Evolutionary conservation across 2,113 vertebrate genomes (phyloP).

Genomic region (Phrynocephalus versicolor): DNA sequence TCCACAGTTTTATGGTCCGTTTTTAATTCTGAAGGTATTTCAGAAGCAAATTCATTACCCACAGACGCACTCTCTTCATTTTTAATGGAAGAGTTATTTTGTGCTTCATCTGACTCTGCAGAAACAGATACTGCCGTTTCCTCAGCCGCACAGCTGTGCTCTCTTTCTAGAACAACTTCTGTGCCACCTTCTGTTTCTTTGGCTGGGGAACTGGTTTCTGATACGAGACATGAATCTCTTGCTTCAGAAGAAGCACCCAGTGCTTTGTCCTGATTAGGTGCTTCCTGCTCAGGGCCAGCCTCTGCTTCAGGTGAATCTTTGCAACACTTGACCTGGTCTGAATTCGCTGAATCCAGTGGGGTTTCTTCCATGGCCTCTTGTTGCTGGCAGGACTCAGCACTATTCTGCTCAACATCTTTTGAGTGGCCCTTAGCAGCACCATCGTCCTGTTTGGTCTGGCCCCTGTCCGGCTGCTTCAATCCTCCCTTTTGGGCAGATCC

Average conservation of each 20-base stretch:
- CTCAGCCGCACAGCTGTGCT: constrained; percentile 28
- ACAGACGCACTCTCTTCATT: constrained; percentile 41
- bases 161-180: constrained; percentile 51
- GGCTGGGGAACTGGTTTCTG: constrained; percentile 48
- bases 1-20: constrained; percentile 60
- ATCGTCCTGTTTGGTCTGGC: constrained; percentile 76
- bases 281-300: constrained; percentile 47
- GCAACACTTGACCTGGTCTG: constrained; percentile 58
- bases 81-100: constrained; percentile 37
- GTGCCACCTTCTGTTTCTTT: constrained; percentile 59
- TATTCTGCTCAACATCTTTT: constrained; percentile 68
- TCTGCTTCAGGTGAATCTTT: constrained; percentile 58
- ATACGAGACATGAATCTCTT: constrained; percentile 51
- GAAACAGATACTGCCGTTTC: constrained; percentile 58
- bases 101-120: constrained; percentile 51
- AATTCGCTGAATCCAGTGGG: constrained; percentile 51
- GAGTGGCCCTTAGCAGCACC: constrained; percentile 55
- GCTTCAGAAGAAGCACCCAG: constrained; percentile 55
- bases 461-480: constrained; percentile 70
- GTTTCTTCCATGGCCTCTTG: constrained; percentile 48
- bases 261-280: constrained; percentile 43
- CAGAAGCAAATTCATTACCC: constrained; percentile 48
- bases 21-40: constrained; percentile 52
- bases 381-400: constrained; percentile 54
- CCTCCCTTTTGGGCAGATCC: constrained; percentile 68